Conservation (phyloP, 2,888 invertebrate genomes). For the Cephus pulcher region DNA sequence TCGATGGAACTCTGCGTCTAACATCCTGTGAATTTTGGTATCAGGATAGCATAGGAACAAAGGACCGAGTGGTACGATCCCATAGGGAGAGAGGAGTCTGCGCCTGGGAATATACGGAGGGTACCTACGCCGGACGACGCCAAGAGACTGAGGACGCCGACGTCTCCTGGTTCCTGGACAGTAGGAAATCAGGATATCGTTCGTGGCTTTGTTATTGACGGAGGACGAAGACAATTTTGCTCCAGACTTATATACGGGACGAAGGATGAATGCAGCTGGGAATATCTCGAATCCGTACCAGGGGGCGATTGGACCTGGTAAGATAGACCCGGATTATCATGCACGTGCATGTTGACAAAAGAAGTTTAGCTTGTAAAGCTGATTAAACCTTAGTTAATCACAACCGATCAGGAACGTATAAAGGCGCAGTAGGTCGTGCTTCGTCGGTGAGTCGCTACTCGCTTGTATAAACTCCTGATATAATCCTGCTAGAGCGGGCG, state of each 20-base stretch:
- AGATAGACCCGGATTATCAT: slow-evolving; percentile 63
- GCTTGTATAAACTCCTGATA: slow-evolving; percentile 39
- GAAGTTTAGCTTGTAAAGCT: slow-evolving; percentile 65
- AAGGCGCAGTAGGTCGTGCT: slow-evolving; percentile 16
- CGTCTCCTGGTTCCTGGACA: not conserved
- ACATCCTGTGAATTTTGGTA: slow-evolving; percentile 54
- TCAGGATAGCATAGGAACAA: slow-evolving; percentile 36
- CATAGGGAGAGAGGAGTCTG: not conserved
- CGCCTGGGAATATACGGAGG: not conserved
- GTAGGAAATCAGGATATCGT: slow-evolving; percentile 21
- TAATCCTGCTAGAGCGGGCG: slow-evolving; percentile 50
- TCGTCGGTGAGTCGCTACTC: not conserved
- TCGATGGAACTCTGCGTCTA: slow-evolving; percentile 37
- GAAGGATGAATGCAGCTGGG: slow-evolving; percentile 22
- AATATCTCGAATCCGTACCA: slow-evolving; percentile 16
- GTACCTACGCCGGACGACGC: not conserved
- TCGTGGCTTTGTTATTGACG: slow-evolving; percentile 11
- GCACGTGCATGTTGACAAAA: slow-evolving; percentile 63
- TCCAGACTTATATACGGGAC: slow-evolving; percentile 14
- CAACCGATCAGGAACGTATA: slow-evolving; percentile 54
- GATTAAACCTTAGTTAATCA: slow-evolving; percentile 66
- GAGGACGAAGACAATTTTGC: not conserved
- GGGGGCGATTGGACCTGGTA: slow-evolving; percentile 25
- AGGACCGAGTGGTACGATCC: slow-evolving; percentile 1
- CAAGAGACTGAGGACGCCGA: not conserved